Base-by-base conservation (phyloP, 2,888 invertebrate genomes). In the Drosophila merina region DNA sequence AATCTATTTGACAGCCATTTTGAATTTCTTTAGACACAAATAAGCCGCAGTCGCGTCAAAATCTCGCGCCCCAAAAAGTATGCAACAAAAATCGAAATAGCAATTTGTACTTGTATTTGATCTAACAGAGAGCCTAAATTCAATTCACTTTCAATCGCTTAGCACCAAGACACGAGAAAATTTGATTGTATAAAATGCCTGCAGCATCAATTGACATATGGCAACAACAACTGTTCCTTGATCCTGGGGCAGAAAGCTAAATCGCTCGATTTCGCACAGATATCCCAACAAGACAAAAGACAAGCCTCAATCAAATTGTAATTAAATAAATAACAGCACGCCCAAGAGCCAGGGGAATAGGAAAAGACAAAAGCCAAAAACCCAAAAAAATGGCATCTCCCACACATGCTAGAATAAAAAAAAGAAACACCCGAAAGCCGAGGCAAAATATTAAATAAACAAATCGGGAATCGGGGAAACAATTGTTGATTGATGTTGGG, bases 231-330 rank as follows among this genome's bases (percentile, higher is more conserved):
- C 26, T 20, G 25, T 44, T 20, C 44, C 44, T 9, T 20, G 25
- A 44, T 44, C 48, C 12, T 44, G 14, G 56, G 47, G 26, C 47
- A 60, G 28, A 57, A 49, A 20, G 20, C 20, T 47, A 74, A 71
- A 45, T 47, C 68, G 45, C 33, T 60, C 5, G 26, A 10, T 47
- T 30, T 45, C 62, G 51, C 48, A 60, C 44, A 30, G 36, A 55
- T 14, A 8, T 6, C n/a, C 26, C 38, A 31, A 58, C 47, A 47
- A 68, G 69, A 63, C 63, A 69, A 72, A 66, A 71, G 77, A 68
- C 71, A 80, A 72, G 69, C 63, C 68, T 77, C 75, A 86, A 82
- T 77, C 78, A 72, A 77, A 80, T 72, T 71, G 68, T 72, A 82
- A 82, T 86, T 83, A 86, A 82, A 80, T 72, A 77, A 74, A 83